Evolutionary conservation across 2,797 vertebrate genomes (phyloP).

Genomic region (Enteromius trimaculatus): DNA sequence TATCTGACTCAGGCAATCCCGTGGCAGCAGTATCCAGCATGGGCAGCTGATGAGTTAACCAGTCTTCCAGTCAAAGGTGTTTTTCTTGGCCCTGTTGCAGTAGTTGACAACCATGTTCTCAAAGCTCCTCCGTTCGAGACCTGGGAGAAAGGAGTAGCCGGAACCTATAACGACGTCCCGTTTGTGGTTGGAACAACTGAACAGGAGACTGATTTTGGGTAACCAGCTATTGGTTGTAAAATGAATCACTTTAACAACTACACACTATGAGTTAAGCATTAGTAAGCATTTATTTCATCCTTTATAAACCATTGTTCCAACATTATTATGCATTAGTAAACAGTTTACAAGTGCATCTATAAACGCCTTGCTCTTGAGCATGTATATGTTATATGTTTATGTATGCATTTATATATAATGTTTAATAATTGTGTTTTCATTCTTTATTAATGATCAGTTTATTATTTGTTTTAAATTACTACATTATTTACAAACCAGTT

Average conservation of each 20-base stretch:
- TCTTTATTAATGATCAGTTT: too few species aligned
- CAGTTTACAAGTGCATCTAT: too few species aligned
- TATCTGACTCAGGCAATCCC: constrained; percentile 72
- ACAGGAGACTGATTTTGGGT: constrained; percentile 80
- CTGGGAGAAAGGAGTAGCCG: constrained; percentile 68
- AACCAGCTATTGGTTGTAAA: constrained; percentile 22
- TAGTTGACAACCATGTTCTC: constrained; percentile 80
- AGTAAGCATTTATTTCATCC: too few species aligned
- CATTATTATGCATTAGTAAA: too few species aligned
- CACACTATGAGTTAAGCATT: too few species aligned
- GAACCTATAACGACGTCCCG: constrained; percentile 73
- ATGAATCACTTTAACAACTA: not conserved
- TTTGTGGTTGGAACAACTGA: constrained; percentile 76
- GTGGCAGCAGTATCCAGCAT: constrained; percentile 76
- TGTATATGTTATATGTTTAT: too few species aligned
- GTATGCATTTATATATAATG: too few species aligned
- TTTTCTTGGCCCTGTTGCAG: constrained; percentile 68
- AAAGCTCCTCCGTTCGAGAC: constrained; percentile 69
- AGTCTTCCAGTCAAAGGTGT: constrained; percentile 73
- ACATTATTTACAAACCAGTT: too few species aligned
- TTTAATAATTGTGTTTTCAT: too few species aligned
- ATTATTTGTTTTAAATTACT: too few species aligned
- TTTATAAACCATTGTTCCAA: too few species aligned
- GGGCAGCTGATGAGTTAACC: constrained; percentile 66
- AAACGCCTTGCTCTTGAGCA: too few species aligned